Conservation (phyloP, 1,140 invertebrate species). For the Cotesia typhae region DNA sequence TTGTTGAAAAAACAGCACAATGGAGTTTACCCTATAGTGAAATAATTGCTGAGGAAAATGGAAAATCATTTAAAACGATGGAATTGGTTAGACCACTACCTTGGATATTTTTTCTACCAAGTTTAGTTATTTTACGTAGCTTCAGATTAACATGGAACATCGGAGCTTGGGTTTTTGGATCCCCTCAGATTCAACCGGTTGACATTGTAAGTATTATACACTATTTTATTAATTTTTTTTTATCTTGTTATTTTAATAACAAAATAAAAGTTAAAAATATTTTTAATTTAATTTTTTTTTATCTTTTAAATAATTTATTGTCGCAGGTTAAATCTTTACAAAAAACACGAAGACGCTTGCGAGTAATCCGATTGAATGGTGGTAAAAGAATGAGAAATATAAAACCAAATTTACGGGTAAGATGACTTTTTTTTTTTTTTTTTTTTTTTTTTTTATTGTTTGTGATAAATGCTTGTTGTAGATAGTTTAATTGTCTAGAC, state of each 20-base stretch:
- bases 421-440: not conserved
- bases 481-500: not conserved
- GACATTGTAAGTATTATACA: constrained; percentile 61
- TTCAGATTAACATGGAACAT: constrained; percentile 62
- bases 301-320: not conserved
- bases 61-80: constrained; percentile 53
- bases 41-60: constrained; percentile 54
- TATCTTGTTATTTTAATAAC: not conserved
- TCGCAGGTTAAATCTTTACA: constrained; percentile 65
- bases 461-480: constrained; percentile 1
- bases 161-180: constrained; percentile 60
- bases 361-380: constrained; percentile 64
- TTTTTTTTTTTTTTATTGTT: not conserved
- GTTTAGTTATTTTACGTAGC: constrained; percentile 63
- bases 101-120: constrained; percentile 68
- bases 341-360: constrained; percentile 62
- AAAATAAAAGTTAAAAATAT: constrained; percentile 16
- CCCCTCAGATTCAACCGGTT: constrained; percentile 62
- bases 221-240: not conserved
- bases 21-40: constrained; percentile 66
- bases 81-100: constrained; percentile 68
- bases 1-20: constrained; percentile 67
- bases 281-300: not conserved
- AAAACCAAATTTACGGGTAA: constrained; percentile 27
- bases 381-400: constrained; percentile 56